Percentiles rank a stretch among this genome's conserved stretches.
Evolutionary conservation across 1,140 invertebrate species (phyloP).

Genomic region (Drosophila athabasca): DNA sequence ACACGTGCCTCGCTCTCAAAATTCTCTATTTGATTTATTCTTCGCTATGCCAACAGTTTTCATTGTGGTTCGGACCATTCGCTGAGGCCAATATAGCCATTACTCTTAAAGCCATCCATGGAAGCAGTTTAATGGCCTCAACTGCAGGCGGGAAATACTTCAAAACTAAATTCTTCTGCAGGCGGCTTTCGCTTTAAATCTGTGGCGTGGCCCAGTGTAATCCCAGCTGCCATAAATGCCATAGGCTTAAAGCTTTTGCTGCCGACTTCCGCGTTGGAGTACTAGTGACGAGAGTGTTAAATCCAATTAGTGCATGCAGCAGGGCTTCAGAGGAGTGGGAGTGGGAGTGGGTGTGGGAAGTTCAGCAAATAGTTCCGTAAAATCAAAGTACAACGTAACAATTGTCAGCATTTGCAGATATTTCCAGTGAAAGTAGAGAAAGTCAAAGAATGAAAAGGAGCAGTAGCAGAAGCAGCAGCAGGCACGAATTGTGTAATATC

Average conservation of each 20-base stretch:
- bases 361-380: conserved; percentile 23
- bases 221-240: conserved; percentile 40
- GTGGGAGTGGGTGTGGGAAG: conserved; percentile 9
- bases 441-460: conserved; percentile 2
- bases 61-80: conserved; percentile 26
- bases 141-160: conserved; percentile 36
- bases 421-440: conserved; percentile 29
- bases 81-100: conserved; percentile 28
- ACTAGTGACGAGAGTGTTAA: conserved; percentile 25
- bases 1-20: conserved; percentile 47
- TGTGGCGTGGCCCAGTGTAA: conserved; percentile 54
- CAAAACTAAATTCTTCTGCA: conserved; percentile 12
- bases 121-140: conserved; percentile 45
- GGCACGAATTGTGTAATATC: conserved; percentile 57
- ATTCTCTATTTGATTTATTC: conserved; percentile 37
- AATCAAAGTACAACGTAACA: conserved; percentile 3
- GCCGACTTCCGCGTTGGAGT: conserved; percentile 45
- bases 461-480: conserved; percentile 20
- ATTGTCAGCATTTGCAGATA: neutral
- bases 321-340: conserved; percentile 23
- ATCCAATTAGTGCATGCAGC: conserved; percentile 52
- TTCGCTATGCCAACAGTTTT: neutral
- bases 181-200: conserved; percentile 4
- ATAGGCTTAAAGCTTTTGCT: conserved; percentile 29
- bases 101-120: conserved; percentile 7